Conservation (phyloP, 2,113 vertebrate species). For the Cebidichthys violaceus region DNA sequence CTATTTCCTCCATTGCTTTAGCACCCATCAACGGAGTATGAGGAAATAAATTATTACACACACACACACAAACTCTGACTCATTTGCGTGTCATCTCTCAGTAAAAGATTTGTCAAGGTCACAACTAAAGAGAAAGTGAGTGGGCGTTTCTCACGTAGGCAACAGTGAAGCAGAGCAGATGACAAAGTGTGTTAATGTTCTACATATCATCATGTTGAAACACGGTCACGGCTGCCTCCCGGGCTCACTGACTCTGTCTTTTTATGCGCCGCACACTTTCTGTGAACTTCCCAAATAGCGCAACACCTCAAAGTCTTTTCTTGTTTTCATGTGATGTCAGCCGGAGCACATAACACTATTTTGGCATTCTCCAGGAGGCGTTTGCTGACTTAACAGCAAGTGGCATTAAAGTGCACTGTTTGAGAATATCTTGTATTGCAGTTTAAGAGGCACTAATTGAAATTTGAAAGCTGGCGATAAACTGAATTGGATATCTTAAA, state of each 20-base stretch:
- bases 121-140: conserved; percentile 48
- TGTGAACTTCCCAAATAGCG: too few species aligned
- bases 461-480: conserved; percentile 59
- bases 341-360: conserved; percentile 34
- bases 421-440: conserved; percentile 57
- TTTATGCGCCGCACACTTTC: conserved; percentile 14
- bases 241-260: conserved; percentile 11
- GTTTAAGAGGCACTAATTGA: conserved; percentile 70
- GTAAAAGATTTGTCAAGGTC: conserved; percentile 63
- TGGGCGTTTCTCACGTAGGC: conserved; percentile 37
- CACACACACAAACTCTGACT: neutral
- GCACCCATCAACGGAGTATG: conserved; percentile 12
- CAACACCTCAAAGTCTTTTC: neutral
- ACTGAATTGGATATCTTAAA: conserved; percentile 65
- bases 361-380: conserved; percentile 52
- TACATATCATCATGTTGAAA: conserved; percentile 29
- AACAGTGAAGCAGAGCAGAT: conserved; percentile 28
- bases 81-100: conserved; percentile 36
- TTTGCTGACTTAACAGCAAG: conserved; percentile 71
- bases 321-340: conserved; percentile 13
- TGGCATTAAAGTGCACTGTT: conserved; percentile 15
- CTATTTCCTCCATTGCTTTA: conserved; percentile 22
- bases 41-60: conserved; percentile 36
- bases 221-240: neutral
- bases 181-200: conserved; percentile 39